phyloP scores from a whole-genome alignment of 2,888 invertebrate genomes.

The Plusia festucae region DNA sequence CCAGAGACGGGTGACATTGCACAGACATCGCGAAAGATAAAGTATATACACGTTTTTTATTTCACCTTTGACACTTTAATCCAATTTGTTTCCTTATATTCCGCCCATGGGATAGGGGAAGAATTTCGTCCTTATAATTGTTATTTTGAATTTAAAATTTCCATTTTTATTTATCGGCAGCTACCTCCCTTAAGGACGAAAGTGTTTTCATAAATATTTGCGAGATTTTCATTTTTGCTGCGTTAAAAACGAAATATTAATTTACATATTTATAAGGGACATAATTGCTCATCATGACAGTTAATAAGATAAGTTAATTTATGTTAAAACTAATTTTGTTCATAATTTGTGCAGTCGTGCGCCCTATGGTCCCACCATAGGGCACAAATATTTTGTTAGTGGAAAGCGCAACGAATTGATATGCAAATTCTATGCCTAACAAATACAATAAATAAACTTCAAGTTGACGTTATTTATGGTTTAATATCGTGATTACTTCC shows the following conservation, averaged over 20 bases:
- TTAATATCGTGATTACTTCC: slow-evolving; percentile 21
- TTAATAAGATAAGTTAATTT: slow-evolving; percentile 48
- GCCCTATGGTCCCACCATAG: not conserved
- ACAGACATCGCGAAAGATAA: slow-evolving; percentile 81
- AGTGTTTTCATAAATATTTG: slow-evolving; percentile 58
- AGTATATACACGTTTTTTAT: slow-evolving; percentile 85
- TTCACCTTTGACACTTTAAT: slow-evolving; percentile 89
- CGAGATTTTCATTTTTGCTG: slow-evolving; percentile 52
- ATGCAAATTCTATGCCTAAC: slow-evolving; percentile 36
- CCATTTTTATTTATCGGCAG: slow-evolving; percentile 67
- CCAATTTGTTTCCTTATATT: slow-evolving; percentile 87
- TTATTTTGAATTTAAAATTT: slow-evolving; percentile 83
- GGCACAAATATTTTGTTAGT: slow-evolving; percentile 16
- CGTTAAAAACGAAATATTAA: slow-evolving; percentile 49
- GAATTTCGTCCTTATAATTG: slow-evolving; percentile 85
- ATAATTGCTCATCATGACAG: slow-evolving; percentile 45
- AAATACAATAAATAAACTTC: slow-evolving; percentile 25
- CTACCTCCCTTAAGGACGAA: slow-evolving; percentile 56
- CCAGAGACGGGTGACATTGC: slow-evolving; percentile 72
- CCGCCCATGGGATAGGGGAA: slow-evolving; percentile 84
- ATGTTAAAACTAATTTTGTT: slow-evolving; percentile 28
- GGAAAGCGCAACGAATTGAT: slow-evolving; percentile 23
- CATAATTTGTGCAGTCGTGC: slow-evolving; percentile 9
- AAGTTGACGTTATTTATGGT: slow-evolving; percentile 28
- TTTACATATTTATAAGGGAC: slow-evolving; percentile 52